Evolutionary conservation across 2,888 invertebrate genomes (phyloP), one percentile per base, ranked within the genome.

Genomic region (Argyra leucocephala): DNA sequence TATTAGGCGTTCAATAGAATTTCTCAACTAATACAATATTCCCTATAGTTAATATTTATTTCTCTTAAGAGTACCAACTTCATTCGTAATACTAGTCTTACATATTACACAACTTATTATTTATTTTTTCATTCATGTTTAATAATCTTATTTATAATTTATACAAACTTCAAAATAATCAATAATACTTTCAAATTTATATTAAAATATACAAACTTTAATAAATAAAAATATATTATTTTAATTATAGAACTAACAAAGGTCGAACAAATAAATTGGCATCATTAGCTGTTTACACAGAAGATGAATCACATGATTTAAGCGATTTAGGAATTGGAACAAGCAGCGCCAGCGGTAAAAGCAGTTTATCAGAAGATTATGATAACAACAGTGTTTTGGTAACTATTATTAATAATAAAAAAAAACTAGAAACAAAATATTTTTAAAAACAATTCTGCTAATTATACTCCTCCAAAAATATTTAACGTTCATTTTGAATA

Each of bases 251-350:
- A 48, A 48, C 48, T 12, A 48, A 15, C 67, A 82, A 83, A 68
- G 82, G 78, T 70, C 80, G 80, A 69, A 84, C 86, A 61, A 82
- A 83, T 65, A 86, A 87, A 80, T 74, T 84, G 80, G 76, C 84
- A 66, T 76, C 85, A 62, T 80, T 89, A 65, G 85, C 89, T 4
- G 82, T 92, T 72, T 92, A 90, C 79, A 86, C 87, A 68, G 89
- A 90, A 72, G 91, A 91, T 71, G 91, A 92, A 75, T 84, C 87
- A 60, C 91, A 91, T 74, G 91, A 92, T 81, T 84, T 92, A 70
- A 91, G 90, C 73, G 92, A 91, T 79, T 85, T 91, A 71, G 91
- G 91, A 67, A 89, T 91, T 74, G 85, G 85, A 69, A 85, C 85
- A 64, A 85, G 85, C 73, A 85, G 85, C 73, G 84, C 85, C 71